Conservation (phyloP, 1,140 invertebrate genomes). For the Magallana gigas region DNA sequence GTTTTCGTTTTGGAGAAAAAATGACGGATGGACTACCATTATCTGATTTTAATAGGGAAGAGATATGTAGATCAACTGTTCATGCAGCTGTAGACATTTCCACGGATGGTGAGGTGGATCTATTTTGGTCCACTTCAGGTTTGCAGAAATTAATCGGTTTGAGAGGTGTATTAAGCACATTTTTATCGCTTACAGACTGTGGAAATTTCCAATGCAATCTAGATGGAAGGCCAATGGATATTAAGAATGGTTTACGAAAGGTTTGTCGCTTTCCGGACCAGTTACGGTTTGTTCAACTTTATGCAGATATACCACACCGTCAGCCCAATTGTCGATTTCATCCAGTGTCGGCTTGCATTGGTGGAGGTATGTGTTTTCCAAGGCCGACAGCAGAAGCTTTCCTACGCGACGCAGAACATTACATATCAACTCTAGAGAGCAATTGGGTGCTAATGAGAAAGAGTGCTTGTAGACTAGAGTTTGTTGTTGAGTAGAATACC, state of each 20-base stretch:
- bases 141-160: background rate
- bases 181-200: constrained; percentile 39
- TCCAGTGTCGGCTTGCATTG: too few relatives aligned
- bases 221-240: constrained; percentile 43
- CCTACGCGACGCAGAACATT: too few relatives aligned
- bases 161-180: background rate
- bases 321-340: too few relatives aligned
- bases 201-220: constrained; percentile 44
- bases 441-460: too few relatives aligned
- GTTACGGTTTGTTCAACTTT: too few relatives aligned
- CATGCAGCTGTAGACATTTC: background rate
- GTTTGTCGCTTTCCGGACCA: constrained; percentile 15
- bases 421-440: too few relatives aligned
- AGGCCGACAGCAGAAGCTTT: too few relatives aligned
- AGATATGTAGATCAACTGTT: background rate
- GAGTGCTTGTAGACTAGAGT: too few relatives aligned
- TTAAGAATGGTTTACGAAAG: background rate
- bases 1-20: background rate
- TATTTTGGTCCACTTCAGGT: background rate
- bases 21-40: background rate
- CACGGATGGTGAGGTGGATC: background rate
- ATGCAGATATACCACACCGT: too few relatives aligned
- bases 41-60: background rate
- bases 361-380: too few relatives aligned
- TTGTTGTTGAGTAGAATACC: too few relatives aligned